Base-by-base conservation (phyloP, 2,888 invertebrate species). In the Chrysodeixis includens region DNA sequence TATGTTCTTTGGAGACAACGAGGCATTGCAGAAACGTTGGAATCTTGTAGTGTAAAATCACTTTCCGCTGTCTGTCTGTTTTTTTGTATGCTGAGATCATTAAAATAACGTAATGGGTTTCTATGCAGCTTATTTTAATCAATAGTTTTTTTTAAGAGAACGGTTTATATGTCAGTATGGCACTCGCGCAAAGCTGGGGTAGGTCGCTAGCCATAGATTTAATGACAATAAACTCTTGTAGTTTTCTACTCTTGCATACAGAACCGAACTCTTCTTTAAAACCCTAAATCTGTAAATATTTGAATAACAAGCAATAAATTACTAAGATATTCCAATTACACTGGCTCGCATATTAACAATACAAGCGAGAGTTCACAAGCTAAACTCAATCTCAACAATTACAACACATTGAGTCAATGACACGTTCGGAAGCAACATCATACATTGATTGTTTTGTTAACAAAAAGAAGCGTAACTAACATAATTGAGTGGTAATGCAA, bases 401-500 rank as follows among this genome's bases (percentile, higher is more conserved):
- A 62, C 56, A 66, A 72, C 35, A 56, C 26, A 72, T 44, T 46
- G 55, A 32, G 18, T 58, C 59, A 75, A 66, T 62, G 62, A 76
- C 55, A 68, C 18, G 52, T 57, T 66, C 64, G 58, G 79, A 78
- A 75, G 68, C 73, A 68, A 63, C 40, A n/a, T 63, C 32, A 46
- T 71, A 72, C 77, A 74, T 79, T 86, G 76, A 85, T 87, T 88
- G 87, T 86, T 88, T 88, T 86, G 86, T 83, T 82, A 85, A 86
- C 82, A 82, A 88, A 87, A 86, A 85, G 82, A 73, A 74, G 75
- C 79, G 79, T 81, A 88, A 88, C 85, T 88, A 87, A 83, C 63
- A 70, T 90, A 89, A 92, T 92, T 90, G 90, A 89, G 84, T 78
- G 69, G 86, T 83, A 86, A 83, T 82, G 83, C 85, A 86, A 88